These are phyloP conservation scores for Palloptera scutellata DNA, from an alignment of 2,888 invertebrate genomes.

Conservation along the genomic window DNA sequence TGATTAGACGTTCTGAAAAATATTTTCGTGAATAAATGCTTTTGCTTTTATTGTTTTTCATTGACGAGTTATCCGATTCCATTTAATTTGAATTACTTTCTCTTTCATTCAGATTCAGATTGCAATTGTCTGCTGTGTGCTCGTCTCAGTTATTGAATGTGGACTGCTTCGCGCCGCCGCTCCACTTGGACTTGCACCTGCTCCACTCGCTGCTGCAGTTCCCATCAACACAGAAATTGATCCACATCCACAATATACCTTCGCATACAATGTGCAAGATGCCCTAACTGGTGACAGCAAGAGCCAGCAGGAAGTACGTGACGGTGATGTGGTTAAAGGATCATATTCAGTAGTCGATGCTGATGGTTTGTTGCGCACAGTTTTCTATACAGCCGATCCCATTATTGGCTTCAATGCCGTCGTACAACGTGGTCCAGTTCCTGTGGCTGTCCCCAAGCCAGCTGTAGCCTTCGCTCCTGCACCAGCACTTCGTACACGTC, in stretches of 20 bases:
- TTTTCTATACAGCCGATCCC: slow-evolving; percentile 58
- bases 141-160: slow-evolving; percentile 43
- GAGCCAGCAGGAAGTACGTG: slow-evolving; percentile 67
- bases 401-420: slow-evolving; percentile 61
- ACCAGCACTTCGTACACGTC: slow-evolving; percentile 43
- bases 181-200: slow-evolving; percentile 39
- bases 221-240: slow-evolving; percentile 50
- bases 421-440: slow-evolving; percentile 70
- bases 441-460: slow-evolving; percentile 49
- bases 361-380: slow-evolving; percentile 57
- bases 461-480: slow-evolving; percentile 43
- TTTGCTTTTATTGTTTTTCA: not conserved
- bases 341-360: slow-evolving; percentile 58
- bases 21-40: too few species aligned
- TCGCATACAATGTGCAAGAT: slow-evolving; percentile 75
- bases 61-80: not conserved
- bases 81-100: not conserved
- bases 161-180: slow-evolving; percentile 42
- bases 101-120: slow-evolving; percentile 40
- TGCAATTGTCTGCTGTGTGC: slow-evolving; percentile 44
- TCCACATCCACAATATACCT: slow-evolving; percentile 70
- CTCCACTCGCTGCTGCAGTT: slow-evolving; percentile 38
- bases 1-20: too few species aligned
- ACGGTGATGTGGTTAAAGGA: slow-evolving; percentile 70
- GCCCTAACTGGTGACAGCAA: slow-evolving; percentile 71